Percentiles rank a stretch among this genome's conserved stretches.
phyloP scores from a whole-genome alignment of 2,888 invertebrate genomes.

The Drosophila limbata region DNA sequence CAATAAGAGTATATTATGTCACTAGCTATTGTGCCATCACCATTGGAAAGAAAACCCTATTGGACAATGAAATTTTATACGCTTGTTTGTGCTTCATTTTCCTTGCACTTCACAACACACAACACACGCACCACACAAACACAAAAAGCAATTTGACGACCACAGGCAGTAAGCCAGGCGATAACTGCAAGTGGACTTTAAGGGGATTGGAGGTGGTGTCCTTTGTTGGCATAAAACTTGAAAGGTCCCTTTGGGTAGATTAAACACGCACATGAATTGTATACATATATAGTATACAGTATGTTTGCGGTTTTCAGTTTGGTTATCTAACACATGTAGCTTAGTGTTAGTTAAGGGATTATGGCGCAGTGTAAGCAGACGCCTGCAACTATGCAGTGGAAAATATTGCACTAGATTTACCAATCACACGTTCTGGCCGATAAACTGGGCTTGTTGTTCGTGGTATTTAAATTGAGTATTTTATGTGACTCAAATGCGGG shows the following conservation, averaged over 20 bases:
- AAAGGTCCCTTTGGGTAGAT: slow-evolving; percentile 75
- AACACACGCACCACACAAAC: slow-evolving; percentile 1
- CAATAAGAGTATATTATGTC: slow-evolving; percentile 13
- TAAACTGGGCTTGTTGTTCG: slow-evolving; percentile 21
- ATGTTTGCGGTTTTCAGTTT: slow-evolving; percentile 50
- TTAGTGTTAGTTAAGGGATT: slow-evolving; percentile 46
- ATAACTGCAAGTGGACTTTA: slow-evolving; percentile 53
- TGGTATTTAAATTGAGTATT: slow-evolving; percentile 19
- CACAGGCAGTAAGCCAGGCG: slow-evolving; percentile 44
- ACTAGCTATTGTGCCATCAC: slow-evolving; percentile 23
- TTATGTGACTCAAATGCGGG: slow-evolving; percentile 3
- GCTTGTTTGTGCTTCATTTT: slow-evolving; percentile 53
- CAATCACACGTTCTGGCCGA: slow-evolving; percentile 15
- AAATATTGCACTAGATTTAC: slow-evolving; percentile 43
- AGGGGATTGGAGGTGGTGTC: slow-evolving; percentile 40
- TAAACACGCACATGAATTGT: slow-evolving; percentile 72
- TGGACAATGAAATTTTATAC: slow-evolving; percentile 59
- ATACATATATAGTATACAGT: slow-evolving; percentile 10
- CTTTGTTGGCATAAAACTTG: slow-evolving; percentile 68
- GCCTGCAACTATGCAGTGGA: slow-evolving; percentile 55
- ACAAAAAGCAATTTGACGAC: slow-evolving; percentile 33
- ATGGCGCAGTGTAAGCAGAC: slow-evolving; percentile 57
- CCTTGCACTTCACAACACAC: slow-evolving; percentile 47
- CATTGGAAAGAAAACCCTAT: slow-evolving; percentile 22
- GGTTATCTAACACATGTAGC: slow-evolving; percentile 42